Base-by-base conservation (phyloP, 2,797 vertebrate species). In the Periparus ater region DNA sequence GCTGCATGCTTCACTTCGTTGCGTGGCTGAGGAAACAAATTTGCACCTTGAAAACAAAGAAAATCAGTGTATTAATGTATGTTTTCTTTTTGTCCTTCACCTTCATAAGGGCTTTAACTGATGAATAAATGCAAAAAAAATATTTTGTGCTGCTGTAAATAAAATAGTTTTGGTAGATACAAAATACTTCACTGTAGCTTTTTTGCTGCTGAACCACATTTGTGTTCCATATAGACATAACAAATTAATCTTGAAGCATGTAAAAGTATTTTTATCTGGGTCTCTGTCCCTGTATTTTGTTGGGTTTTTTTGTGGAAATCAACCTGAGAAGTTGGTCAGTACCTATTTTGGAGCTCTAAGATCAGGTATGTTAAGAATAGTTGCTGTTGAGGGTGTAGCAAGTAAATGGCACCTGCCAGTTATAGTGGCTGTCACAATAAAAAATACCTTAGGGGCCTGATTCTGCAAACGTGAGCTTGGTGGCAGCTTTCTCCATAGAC, bases 221-320 rank as follows among this genome's bases (percentile, higher is more conserved):
- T 63, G 18, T 88, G 53, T 68, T 78, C 25, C 1, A 3, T 78
- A 27, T 19, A 93, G 68, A 74, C 47, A 22, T 78, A 65, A 77
- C 34, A 73, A 84, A 76, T 85, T 53, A 29, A 71, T 85, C 62
- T 71, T 70, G 30, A 88, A 85, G n/a, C n/a, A 60, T 62, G 62
- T 77, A 94, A n/a, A 94, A 90, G 21, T 50, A 60, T 95, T 95
- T 95, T 90, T 84, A 76, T 80, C 70, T 63, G 4, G 9, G 13
- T 81, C 60, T 63, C 55, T 87, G 26, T 61, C 6, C 8, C 48
- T 62, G 25, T 83, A 32, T 55, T 77, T 79, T 79, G 4, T 11
- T 47, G 12, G 11, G 0, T 2, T 29, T 66, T 74, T 82, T 60
- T 60, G 38, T 68, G 72, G 19, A 93, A 91, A 68, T 66, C 38